phyloP scores from a whole-genome alignment of 1,140 invertebrate species.

The Riptortus pedestris region DNA sequence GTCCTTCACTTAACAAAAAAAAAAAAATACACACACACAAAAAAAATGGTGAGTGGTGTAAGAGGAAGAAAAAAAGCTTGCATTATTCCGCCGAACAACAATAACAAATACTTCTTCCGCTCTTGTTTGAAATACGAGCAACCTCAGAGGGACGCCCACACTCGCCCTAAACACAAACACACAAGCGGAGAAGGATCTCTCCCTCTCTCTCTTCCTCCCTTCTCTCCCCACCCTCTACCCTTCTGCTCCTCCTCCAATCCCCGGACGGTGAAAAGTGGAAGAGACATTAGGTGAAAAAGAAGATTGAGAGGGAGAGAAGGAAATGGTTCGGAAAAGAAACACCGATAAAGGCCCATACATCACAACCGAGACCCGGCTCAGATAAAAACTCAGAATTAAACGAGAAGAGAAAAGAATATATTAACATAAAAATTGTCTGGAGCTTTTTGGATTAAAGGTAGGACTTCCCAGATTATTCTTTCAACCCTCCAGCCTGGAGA shows the following conservation, averaged over 20 bases:
- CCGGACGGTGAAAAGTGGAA: conserved; percentile 4
- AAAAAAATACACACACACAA: too few species aligned
- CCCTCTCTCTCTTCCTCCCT: too few species aligned
- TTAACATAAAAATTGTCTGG: conserved; percentile 11
- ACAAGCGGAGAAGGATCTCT: too few species aligned
- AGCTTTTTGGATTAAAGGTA: not conserved
- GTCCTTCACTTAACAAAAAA: too few species aligned
- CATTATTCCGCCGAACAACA: not conserved
- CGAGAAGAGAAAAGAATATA: conserved; percentile 13
- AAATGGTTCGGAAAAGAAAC: conserved; percentile 18
- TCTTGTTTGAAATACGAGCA: not conserved
- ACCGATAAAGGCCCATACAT: conserved; percentile 16
- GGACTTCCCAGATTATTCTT: not conserved
- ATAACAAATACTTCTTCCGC: conserved; percentile 3
- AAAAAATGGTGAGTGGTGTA: not conserved
- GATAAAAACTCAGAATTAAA: conserved; percentile 15
- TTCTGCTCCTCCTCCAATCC: not conserved
- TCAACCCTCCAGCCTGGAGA: too few species aligned
- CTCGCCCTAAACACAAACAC: not conserved
- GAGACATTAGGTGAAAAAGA: conserved; percentile 17
- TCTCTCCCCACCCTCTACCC: too few species aligned
- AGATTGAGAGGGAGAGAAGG: conserved; percentile 10
- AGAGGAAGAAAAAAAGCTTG: not conserved
- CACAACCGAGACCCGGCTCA: not conserved
- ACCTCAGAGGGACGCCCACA: not conserved